Evolutionary conservation across 2,888 invertebrate species (phyloP).

Genomic region (Callosobruchus maculatus): DNA sequence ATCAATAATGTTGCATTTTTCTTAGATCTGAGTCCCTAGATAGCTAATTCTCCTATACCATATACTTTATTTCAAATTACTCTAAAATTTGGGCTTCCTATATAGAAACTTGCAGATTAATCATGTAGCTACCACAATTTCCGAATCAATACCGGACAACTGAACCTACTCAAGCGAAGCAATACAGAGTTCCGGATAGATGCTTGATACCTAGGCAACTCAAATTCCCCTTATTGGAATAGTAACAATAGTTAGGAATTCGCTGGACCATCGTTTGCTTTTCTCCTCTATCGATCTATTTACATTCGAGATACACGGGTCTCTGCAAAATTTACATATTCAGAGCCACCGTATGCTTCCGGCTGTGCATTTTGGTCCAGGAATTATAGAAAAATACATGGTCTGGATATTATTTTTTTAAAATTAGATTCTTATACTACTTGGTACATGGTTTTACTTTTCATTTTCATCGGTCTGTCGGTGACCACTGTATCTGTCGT

Average conservation of each 20-base stretch:
- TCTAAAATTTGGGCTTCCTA: not conserved
- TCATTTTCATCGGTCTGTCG: too few species aligned
- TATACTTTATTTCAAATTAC: too few species aligned
- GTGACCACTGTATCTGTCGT: too few species aligned
- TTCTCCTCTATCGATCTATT: not conserved
- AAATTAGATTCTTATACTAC: too few species aligned
- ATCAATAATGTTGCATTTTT: too few species aligned
- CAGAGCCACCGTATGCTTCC: not conserved
- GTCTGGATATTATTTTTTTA: too few species aligned
- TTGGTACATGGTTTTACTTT: too few species aligned
- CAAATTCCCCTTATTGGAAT: not conserved
- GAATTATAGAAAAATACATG: not conserved
- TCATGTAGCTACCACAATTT: not conserved
- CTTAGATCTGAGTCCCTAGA: too few species aligned
- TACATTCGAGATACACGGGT: not conserved
- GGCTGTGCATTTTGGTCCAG: not conserved
- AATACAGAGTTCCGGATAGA: not conserved
- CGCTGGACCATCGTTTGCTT: not conserved
- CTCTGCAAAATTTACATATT: not conserved
- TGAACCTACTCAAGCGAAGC: not conserved
- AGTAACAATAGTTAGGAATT: not conserved
- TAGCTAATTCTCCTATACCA: too few species aligned
- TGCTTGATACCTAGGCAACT: not conserved
- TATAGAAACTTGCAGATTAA: not conserved
- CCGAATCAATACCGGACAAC: not conserved